phyloP scores from a whole-genome alignment of 2,113 vertebrate genomes.

The Accipiter virgatus region DNA sequence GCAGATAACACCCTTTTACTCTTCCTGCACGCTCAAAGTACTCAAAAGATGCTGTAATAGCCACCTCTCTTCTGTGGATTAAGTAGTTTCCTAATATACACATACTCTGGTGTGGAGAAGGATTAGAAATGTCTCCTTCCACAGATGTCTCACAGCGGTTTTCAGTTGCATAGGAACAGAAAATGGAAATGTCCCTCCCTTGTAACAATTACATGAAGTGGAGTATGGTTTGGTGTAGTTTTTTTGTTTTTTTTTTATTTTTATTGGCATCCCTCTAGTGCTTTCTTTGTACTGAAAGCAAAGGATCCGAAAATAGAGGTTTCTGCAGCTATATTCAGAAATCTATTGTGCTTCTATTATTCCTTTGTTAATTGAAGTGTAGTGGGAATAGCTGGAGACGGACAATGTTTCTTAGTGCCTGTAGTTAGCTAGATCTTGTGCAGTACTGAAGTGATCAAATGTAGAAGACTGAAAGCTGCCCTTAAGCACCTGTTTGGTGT shows the following conservation, averaged over 20 bases:
- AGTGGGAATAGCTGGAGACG: background rate
- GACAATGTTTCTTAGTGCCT: background rate
- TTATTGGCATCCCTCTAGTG: background rate
- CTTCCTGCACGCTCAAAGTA: background rate
- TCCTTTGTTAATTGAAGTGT: constrained; percentile 18
- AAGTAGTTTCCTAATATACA: background rate
- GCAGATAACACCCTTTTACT: background rate
- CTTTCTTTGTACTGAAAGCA: background rate
- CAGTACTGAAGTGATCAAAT: background rate
- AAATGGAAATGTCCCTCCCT: background rate
- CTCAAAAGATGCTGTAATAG: background rate
- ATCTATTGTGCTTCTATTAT: background rate
- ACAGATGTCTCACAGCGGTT: background rate
- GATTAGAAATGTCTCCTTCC: background rate
- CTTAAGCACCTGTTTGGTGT: background rate
- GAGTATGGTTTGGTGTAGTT: background rate
- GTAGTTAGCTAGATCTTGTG: background rate
- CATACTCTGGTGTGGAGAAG: background rate
- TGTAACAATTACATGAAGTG: background rate
- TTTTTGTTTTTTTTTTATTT: background rate
- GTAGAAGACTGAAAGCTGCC: background rate
- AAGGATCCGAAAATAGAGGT: background rate
- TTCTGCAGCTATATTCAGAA: constrained; percentile 1
- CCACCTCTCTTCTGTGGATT: background rate
- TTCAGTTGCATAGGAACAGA: background rate